Percentiles rank a stretch among this genome's conserved stretches.
Evolutionary conservation across 1,140 invertebrate species (phyloP).

Genomic region (Anastatus disparis): DNA sequence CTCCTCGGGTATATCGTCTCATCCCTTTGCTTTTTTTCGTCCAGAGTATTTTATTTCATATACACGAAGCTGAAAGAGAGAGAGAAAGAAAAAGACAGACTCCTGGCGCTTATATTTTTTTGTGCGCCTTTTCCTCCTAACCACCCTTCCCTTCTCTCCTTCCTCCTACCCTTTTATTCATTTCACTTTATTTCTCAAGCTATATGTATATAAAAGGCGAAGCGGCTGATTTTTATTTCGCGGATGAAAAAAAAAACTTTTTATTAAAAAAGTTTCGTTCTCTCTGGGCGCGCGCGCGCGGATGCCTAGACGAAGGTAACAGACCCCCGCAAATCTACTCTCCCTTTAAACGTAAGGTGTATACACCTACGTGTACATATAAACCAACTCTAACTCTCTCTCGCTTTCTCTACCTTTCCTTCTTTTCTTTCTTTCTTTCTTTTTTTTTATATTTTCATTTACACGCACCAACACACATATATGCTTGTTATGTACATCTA

Average conservation of each 20-base stretch:
- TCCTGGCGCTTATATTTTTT: background rate
- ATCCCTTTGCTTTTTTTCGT: background rate
- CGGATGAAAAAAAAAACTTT: slow-evolving; percentile 61
- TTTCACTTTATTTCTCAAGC: background rate
- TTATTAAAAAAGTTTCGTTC: slow-evolving; percentile 64
- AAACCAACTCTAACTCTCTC: too few species aligned
- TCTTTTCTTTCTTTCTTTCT: too few species aligned
- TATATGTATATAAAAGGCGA: background rate
- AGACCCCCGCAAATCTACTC: background rate
- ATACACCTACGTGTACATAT: background rate
- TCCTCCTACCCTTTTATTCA: background rate
- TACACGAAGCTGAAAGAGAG: too few species aligned
- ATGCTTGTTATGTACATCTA: slow-evolving; percentile 44
- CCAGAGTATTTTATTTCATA: slow-evolving; percentile 22
- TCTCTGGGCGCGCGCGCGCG: background rate
- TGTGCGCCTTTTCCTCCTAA: background rate
- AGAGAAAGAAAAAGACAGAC: background rate
- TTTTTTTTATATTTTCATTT: slow-evolving; percentile 16
- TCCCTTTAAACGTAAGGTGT: background rate
- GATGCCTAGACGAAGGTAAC: background rate
- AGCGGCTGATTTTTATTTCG: slow-evolving; percentile 56
- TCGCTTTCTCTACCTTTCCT: too few species aligned
- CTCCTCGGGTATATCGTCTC: background rate
- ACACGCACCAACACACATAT: slow-evolving; percentile 23
- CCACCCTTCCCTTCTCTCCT: background rate